A percentile compares a stretch with the other conserved stretches of the same genome.
Evolutionary conservation across 2,888 invertebrate species (phyloP).

Genomic region (Troides aeacus): DNA sequence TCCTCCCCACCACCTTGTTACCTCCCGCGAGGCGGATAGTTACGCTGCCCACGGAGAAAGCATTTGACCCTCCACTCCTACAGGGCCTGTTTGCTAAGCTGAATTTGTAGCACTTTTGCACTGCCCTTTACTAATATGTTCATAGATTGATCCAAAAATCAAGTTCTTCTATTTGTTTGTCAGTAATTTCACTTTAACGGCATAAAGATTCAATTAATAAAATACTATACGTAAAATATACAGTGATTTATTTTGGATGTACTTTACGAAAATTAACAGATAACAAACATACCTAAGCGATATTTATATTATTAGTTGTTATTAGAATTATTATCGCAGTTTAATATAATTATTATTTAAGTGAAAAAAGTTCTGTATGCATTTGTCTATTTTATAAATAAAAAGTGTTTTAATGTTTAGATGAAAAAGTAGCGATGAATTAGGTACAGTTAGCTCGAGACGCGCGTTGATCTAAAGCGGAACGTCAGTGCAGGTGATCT

Average conservation of each 20-base stretch:
- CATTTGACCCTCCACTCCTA: conserved; percentile 65
- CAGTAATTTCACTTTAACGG: neutral
- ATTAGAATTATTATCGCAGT: too few relatives aligned
- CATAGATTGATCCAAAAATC: conserved; percentile 17
- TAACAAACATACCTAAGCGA: too few relatives aligned
- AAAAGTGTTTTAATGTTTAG: neutral
- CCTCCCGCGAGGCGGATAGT: conserved; percentile 38
- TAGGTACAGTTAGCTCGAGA: conserved; percentile 3
- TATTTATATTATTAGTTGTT: too few relatives aligned
- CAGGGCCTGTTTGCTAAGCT: conserved; percentile 57
- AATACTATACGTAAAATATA: too few relatives aligned
- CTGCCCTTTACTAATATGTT: conserved; percentile 41
- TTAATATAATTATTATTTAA: too few relatives aligned
- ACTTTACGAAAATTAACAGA: too few relatives aligned
- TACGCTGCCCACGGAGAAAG: conserved; percentile 66
- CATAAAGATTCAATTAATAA: neutral
- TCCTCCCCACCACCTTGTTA: conserved; percentile 39
- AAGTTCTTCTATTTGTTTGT: neutral
- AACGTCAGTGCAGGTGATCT: conserved; percentile 8
- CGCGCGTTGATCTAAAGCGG: neutral
- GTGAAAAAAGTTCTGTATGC: too few relatives aligned
- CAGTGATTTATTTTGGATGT: too few relatives aligned
- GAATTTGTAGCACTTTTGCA: conserved; percentile 57
- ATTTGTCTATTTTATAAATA: too few relatives aligned
- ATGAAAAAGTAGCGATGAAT: neutral